Percentiles rank a stretch among this genome's conserved stretches.
Conservation (phyloP, 2,888 invertebrate genomes). For the Notocelia uddmanniana region DNA sequence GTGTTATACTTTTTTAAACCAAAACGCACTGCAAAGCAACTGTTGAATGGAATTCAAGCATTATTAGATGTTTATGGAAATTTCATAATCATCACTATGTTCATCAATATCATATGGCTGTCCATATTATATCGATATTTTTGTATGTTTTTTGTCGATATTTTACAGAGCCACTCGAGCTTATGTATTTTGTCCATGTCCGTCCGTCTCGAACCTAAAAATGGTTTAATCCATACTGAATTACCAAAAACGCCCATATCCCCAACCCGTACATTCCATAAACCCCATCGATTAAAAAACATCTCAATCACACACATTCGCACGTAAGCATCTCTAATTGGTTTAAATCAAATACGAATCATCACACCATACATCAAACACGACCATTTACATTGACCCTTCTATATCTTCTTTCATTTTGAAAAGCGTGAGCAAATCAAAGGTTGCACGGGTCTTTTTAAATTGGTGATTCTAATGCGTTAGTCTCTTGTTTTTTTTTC, state of each 20-base stretch:
- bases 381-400: slow-evolving; percentile 58
- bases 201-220: no score
- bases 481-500: slow-evolving; percentile 59
- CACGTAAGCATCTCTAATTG: slow-evolving; percentile 84
- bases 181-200: no score
- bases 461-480: slow-evolving; percentile 55
- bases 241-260: slow-evolving; percentile 16
- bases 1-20: no score
- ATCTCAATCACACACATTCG: slow-evolving; percentile 65
- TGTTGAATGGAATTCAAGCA: no score
- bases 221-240: background rate
- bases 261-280: slow-evolving; percentile 30
- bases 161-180: no score
- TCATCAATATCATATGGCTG: no score
- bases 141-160: no score
- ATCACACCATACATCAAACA: slow-evolving; percentile 65
- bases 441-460: slow-evolving; percentile 53
- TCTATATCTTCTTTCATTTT: slow-evolving; percentile 10
- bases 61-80: no score
- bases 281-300: slow-evolving; percentile 55
- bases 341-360: slow-evolving; percentile 81
- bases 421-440: slow-evolving; percentile 6
- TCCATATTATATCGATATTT: no score
- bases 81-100: no score
- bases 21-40: no score